phyloP scores from a whole-genome alignment of 1,140 invertebrate species.

The Nixonia krombeini region DNA sequence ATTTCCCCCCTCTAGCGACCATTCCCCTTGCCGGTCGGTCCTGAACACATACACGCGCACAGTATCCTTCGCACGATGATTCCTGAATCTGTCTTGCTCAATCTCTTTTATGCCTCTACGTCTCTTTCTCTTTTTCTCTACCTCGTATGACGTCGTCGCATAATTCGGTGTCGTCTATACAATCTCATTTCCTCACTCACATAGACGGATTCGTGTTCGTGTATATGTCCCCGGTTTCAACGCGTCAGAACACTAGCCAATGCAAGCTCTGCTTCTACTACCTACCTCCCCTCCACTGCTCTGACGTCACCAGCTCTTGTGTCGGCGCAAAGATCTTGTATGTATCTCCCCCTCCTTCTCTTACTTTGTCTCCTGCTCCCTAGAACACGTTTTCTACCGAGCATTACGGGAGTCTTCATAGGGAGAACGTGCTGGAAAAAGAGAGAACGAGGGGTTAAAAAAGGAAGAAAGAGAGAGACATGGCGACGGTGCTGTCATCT shows the following conservation, averaged over 20 bases:
- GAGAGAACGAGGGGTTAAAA: background rate
- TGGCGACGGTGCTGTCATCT: no score
- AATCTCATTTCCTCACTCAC: constrained; percentile 33
- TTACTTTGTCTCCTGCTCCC: no score
- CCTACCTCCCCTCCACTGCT: background rate
- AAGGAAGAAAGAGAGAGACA: no score
- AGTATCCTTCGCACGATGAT: background rate
- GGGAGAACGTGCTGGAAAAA: background rate
- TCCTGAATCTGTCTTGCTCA: background rate
- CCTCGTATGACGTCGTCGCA: constrained; percentile 3
- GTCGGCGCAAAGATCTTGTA: background rate
- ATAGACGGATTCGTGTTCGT: no score
- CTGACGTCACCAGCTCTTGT: background rate
- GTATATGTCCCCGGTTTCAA: no score
- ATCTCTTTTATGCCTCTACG: background rate
- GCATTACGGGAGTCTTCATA: background rate
- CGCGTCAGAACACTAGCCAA: background rate
- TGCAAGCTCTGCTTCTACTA: background rate
- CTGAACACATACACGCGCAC: no score
- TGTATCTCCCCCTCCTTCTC: no score
- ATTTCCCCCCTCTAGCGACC: background rate
- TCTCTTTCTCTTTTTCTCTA: constrained; percentile 16
- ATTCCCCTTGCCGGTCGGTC: constrained; percentile 28
- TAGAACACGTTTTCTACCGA: background rate
- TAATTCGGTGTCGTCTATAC: constrained; percentile 23